Evolutionary conservation across 2,888 invertebrate species (phyloP), one percentile per base, ranked within the genome.

Genomic region (Acanthosoma haemorrhoidale): DNA sequence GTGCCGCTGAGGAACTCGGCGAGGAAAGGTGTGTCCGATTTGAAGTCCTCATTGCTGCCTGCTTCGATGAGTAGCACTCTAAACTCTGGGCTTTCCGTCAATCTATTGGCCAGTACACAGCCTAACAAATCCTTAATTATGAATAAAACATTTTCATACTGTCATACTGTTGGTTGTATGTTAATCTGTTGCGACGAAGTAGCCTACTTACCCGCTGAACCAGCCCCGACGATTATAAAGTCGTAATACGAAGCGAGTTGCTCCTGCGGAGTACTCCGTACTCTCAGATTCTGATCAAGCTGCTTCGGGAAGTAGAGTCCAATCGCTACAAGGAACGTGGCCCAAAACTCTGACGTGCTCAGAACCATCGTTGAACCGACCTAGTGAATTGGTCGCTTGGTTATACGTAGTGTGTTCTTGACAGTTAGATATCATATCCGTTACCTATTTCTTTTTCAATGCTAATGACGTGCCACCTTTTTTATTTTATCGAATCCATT

Each of bases 91-190:
- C 29, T 69, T 32, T 69, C 34, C 1, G 58, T 36, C 2, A 69
- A 34, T 15, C 69, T 29, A 41, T 61, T 69, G 1, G 69, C 69
- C 1, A 69, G n/a, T n/a, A 60, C 60, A 41, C 59, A 69, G 31
- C 69, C 69, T 69, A n/a, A n/a, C n/a, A 13, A 41, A 18, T 18
- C 11, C 16, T 41, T 16, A 11, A 3, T 4, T 41, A 18, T 11
- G 16, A 16, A 39, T 39, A 2, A 4, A 39, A n/a, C 16, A n/a
- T n/a, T n/a, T n/a, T 4, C 2, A 36, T 6, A 39, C n/a, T 39
- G 4, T 5, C 4, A 39, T 2, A 32, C 4, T 32, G 32, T 32
- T 9, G 32, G 4, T 32, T 32, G 4, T 9, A 6, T 9, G 5
- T 32, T 32, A n/a, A n/a, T 32, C 9, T 6, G 32, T 32, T 9